phyloP scores from a whole-genome alignment of 2,797 vertebrate genomes.

The Gymnoscopelus braueri region DNA sequence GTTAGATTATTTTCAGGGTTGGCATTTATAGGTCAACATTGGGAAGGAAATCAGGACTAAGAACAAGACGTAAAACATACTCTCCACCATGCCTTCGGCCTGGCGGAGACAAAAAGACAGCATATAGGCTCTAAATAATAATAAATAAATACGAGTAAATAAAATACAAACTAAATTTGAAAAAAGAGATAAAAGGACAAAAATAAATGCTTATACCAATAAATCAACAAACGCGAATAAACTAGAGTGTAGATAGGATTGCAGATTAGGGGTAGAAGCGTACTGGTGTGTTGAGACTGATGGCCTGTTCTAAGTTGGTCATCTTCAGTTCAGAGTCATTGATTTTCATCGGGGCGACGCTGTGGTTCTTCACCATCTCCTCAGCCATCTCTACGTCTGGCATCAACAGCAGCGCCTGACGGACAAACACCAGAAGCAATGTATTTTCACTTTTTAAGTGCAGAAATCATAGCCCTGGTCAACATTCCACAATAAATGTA shows the following conservation, averaged over 20 bases:
- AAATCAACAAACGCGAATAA: too few species aligned
- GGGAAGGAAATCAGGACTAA: background rate
- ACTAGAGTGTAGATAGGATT: background rate
- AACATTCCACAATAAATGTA: too few species aligned
- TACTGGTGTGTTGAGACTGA: conserved; percentile 83
- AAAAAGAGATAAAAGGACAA: conserved; percentile 59
- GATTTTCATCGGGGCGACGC: conserved; percentile 64
- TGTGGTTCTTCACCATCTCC: conserved; percentile 87
- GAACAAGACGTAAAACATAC: too few species aligned
- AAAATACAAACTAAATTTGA: background rate
- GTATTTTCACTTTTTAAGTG: too few species aligned
- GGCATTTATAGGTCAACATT: background rate
- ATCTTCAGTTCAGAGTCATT: conserved; percentile 80
- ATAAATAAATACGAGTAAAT: background rate
- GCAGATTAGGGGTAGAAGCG: conserved; percentile 11
- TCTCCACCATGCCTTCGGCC: too few species aligned
- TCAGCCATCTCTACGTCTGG: conserved; percentile 76
- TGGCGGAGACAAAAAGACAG: background rate
- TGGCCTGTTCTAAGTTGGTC: conserved; percentile 63
- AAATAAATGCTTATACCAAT: too few species aligned
- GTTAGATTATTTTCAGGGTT: background rate
- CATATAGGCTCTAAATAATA: background rate
- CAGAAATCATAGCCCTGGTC: too few species aligned
- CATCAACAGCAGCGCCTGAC: conserved; percentile 84
- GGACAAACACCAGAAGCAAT: background rate